Conservation (phyloP, 2,797 vertebrate species). For the Eupleurogrammus muticus region DNA sequence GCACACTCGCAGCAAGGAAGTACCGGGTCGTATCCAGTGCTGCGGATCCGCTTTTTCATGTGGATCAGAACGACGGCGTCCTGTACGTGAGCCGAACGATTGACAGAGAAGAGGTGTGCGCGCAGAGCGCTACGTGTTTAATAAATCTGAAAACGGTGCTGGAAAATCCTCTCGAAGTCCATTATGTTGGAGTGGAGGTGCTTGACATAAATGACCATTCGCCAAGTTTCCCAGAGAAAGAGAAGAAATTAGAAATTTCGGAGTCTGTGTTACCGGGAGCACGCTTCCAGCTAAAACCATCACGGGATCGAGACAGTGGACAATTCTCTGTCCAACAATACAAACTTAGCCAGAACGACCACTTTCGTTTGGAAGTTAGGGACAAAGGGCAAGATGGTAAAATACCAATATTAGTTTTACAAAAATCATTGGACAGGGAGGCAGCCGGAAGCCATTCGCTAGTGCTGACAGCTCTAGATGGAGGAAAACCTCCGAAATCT, state of each 20-base stretch:
- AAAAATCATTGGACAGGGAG: slow-evolving; percentile 67
- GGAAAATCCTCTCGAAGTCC: slow-evolving; percentile 68
- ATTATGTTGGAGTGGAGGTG: slow-evolving; percentile 57
- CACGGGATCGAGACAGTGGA: slow-evolving; percentile 70
- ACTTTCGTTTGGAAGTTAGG: slow-evolving; percentile 72
- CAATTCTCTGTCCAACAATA: slow-evolving; percentile 69
- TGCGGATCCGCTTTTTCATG: slow-evolving; percentile 35
- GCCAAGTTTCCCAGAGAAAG: slow-evolving; percentile 58
- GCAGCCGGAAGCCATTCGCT: neutral
- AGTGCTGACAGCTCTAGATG: slow-evolving; percentile 56
- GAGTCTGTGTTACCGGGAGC: slow-evolving; percentile 61
- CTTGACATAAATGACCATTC: slow-evolving; percentile 72
- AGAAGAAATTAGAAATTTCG: slow-evolving; percentile 58
- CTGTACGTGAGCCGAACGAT: slow-evolving; percentile 73
- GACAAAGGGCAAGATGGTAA: slow-evolving; percentile 66
- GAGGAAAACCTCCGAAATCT: slow-evolving; percentile 65
- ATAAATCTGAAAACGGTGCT: slow-evolving; percentile 71
- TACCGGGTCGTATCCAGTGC: slow-evolving; percentile 47
- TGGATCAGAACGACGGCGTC: slow-evolving; percentile 73
- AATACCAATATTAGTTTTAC: slow-evolving; percentile 63
- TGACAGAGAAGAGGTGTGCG: slow-evolving; percentile 83
- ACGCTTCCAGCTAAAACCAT: slow-evolving; percentile 56
- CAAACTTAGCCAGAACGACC: slow-evolving; percentile 61
- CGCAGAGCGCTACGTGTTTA: slow-evolving; percentile 58
- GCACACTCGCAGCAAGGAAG: slow-evolving; percentile 61